A percentile compares a stretch with the other conserved stretches of the same genome.
Evolutionary conservation across 2,888 invertebrate species (phyloP).

Genomic region (Hedychridium roseum): DNA sequence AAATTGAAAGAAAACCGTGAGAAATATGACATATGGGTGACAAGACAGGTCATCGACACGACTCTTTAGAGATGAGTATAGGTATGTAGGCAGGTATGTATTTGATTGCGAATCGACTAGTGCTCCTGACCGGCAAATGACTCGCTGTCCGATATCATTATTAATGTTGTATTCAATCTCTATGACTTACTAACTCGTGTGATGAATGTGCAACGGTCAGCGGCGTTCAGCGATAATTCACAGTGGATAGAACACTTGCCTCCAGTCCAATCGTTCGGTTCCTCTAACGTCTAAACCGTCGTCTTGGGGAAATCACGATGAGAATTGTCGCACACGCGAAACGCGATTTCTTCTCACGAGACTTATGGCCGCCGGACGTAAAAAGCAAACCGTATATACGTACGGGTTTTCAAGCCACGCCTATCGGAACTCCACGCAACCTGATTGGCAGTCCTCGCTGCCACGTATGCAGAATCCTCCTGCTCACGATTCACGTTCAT

Average conservation of each 20-base stretch:
- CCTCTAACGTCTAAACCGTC: too few relatives aligned
- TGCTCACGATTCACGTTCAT: background rate
- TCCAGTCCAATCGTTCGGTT: too few relatives aligned
- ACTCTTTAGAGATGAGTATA: slow-evolving; percentile 15
- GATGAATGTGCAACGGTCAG: background rate
- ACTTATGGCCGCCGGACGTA: slow-evolving; percentile 56
- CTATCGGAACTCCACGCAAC: slow-evolving; percentile 45
- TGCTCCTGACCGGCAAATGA: slow-evolving; percentile 36
- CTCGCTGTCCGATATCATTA: background rate
- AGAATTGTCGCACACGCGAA: slow-evolving; percentile 41
- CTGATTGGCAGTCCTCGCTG: slow-evolving; percentile 50
- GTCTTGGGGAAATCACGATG: slow-evolving; percentile 23
- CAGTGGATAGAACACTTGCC: background rate
- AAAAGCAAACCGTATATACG: slow-evolving; percentile 35
- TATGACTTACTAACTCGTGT: background rate
- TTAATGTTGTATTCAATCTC: background rate
- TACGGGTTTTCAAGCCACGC: slow-evolving; percentile 53
- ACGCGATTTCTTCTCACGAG: slow-evolving; percentile 39
- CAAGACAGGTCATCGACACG: slow-evolving; percentile 30
- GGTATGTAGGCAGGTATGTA: slow-evolving; percentile 3
- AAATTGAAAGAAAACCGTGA: slow-evolving; percentile 2
- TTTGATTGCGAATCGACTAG: slow-evolving; percentile 7
- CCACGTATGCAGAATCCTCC: slow-evolving; percentile 54
- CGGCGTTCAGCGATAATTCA: background rate
- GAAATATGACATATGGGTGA: slow-evolving; percentile 37